These are phyloP conservation scores for Augochlora pura DNA, from an alignment of 1,140 invertebrate genomes.

Conservation along the genomic window DNA sequence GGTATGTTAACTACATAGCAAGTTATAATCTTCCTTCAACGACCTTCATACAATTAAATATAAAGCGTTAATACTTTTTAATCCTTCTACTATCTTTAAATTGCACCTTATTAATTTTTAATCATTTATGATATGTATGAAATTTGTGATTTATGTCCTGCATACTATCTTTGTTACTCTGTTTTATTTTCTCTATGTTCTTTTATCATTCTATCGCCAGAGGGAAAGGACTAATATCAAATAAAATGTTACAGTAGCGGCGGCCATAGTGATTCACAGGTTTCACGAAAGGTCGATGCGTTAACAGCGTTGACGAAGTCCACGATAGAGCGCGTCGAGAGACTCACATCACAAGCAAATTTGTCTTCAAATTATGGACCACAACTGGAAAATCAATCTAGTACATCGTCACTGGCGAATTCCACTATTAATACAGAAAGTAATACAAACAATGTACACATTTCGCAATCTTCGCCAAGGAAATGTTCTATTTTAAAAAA, in stretches of 20 bases:
- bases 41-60: too few relatives aligned
- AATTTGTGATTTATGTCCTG: conserved; percentile 1
- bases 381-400: conserved; percentile 31
- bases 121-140: too few relatives aligned
- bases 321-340: conserved; percentile 85
- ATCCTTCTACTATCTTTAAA: too few relatives aligned
- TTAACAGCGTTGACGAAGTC: conserved; percentile 84
- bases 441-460: conserved; percentile 44
- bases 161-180: not conserved
- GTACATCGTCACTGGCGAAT: conserved; percentile 19
- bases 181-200: not conserved
- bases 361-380: conserved; percentile 43
- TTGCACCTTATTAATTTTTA: too few relatives aligned
- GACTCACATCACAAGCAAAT: conserved; percentile 80
- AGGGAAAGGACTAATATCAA: not conserved
- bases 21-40: too few relatives aligned
- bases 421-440: conserved; percentile 35
- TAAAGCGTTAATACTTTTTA: too few relatives aligned
- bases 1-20: too few relatives aligned
- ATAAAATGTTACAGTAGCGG: conserved; percentile 42
- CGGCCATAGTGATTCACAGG: conserved; percentile 70
- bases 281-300: conserved; percentile 83
- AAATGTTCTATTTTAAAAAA: conserved; percentile 69
- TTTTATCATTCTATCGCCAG: not conserved
- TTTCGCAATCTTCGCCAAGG: conserved; percentile 60